Evolutionary conservation across 2,797 vertebrate genomes (phyloP).

Genomic region (Microhierax caerulescens): DNA sequence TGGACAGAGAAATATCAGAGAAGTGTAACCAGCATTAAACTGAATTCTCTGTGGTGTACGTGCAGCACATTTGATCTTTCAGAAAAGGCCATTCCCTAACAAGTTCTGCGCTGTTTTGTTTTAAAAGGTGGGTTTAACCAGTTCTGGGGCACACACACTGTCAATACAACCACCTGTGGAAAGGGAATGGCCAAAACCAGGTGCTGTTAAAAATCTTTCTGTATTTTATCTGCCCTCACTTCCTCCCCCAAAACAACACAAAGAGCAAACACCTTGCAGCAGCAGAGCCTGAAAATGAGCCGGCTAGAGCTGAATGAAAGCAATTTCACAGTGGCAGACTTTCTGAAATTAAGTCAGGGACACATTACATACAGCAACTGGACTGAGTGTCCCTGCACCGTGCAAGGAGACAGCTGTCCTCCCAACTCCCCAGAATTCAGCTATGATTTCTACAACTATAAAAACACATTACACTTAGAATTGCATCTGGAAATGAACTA

Average conservation of each 20-base stretch:
- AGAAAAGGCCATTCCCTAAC: background rate
- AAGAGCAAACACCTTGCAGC: background rate
- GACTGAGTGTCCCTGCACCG: background rate
- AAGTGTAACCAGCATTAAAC: background rate
- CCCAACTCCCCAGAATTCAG: background rate
- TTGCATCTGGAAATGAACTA: background rate
- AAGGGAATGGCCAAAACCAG: background rate
- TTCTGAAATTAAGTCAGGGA: background rate
- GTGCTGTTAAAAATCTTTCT: background rate
- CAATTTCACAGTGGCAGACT: conserved; percentile 13
- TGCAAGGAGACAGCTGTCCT: background rate
- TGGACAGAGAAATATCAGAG: background rate
- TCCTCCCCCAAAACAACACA: background rate
- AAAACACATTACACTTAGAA: background rate
- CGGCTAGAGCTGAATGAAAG: background rate
- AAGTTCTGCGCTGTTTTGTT: background rate
- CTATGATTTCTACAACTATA: background rate
- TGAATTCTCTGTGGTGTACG: background rate
- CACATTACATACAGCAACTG: fast-evolving
- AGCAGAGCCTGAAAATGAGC: background rate
- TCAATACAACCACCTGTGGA: background rate
- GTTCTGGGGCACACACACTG: background rate
- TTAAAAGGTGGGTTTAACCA: background rate
- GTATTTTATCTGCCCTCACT: background rate
- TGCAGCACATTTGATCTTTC: background rate